phyloP scores from a whole-genome alignment of 2,888 invertebrate genomes.

The Parochlus steinenii region DNA sequence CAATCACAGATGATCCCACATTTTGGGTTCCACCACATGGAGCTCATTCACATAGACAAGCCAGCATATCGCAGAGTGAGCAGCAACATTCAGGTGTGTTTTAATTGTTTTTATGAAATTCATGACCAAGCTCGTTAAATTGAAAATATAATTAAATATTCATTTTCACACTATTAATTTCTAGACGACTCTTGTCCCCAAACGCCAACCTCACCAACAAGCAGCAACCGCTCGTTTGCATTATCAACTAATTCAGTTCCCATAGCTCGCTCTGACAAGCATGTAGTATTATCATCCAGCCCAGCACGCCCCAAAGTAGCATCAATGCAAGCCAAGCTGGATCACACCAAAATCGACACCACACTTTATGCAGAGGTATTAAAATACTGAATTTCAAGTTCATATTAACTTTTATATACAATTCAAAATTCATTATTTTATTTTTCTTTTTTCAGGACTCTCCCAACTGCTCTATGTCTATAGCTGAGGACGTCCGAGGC shows the following conservation, averaged over 20 bases:
- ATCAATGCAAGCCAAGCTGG: slow-evolving; percentile 46
- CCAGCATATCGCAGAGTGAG: slow-evolving; percentile 14
- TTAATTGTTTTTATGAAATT: background rate
- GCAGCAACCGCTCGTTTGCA: slow-evolving; percentile 28
- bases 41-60: slow-evolving; percentile 16
- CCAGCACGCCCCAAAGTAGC: slow-evolving; percentile 33
- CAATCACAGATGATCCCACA: slow-evolving; percentile 27
- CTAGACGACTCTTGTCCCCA: slow-evolving; percentile 30
- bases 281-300: slow-evolving; percentile 34
- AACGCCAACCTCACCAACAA: slow-evolving; percentile 31
- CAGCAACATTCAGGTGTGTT: slow-evolving; percentile 17
- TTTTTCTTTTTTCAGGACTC: slow-evolving; percentile 21
- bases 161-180: background rate
- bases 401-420: slow-evolving; percentile 1
- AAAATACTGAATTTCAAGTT: no score
- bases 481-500: slow-evolving; percentile 37
- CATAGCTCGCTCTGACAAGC: slow-evolving; percentile 35
- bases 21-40: slow-evolving; percentile 31
- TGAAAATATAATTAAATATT: background rate
- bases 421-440: background rate
- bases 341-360: slow-evolving; percentile 43
- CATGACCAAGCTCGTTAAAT: background rate
- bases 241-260: slow-evolving; percentile 28
- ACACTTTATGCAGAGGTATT: slow-evolving; percentile 37
- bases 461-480: slow-evolving; percentile 19